Percentiles rank a stretch among this genome's conserved stretches.
phyloP scores from a whole-genome alignment of 2,888 invertebrate genomes.

The Drosophila anomalipes region DNA sequence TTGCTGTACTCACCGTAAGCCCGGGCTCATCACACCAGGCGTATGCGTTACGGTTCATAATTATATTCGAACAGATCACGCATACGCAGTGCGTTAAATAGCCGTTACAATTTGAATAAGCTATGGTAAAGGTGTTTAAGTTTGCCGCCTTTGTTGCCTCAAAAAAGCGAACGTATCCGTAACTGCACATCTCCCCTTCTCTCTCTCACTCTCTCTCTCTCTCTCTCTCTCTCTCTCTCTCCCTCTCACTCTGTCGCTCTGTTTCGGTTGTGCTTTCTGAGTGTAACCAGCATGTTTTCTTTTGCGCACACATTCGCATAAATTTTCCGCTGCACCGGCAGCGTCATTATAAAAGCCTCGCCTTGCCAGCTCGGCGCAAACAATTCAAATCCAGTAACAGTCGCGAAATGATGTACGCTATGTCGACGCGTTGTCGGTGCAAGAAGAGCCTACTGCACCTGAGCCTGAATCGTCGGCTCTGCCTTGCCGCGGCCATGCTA shows the following conservation, averaged over 20 bases:
- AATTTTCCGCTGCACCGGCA: slow-evolving; percentile 76
- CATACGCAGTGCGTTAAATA: slow-evolving; percentile 67
- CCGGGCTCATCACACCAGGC: slow-evolving; percentile 35
- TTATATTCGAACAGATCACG: slow-evolving; percentile 60
- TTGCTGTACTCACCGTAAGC: not conserved
- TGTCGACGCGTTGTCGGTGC: slow-evolving; percentile 53
- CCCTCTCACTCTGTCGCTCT: not conserved
- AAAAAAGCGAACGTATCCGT: slow-evolving; percentile 51
- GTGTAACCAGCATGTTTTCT: slow-evolving; percentile 54
- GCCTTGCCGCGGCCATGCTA: slow-evolving; percentile 65
- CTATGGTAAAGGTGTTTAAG: slow-evolving; percentile 31
- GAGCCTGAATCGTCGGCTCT: slow-evolving; percentile 62
- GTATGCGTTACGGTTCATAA: slow-evolving; percentile 50
- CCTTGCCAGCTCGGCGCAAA: slow-evolving; percentile 78
- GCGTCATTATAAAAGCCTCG: slow-evolving; percentile 84
- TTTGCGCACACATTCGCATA: slow-evolving; percentile 71
- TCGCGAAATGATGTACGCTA: slow-evolving; percentile 84
- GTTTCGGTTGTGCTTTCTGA: slow-evolving; percentile 10
- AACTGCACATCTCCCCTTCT: slow-evolving; percentile 26
- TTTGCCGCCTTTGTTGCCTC: slow-evolving; percentile 30
- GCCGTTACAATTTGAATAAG: slow-evolving; percentile 72
- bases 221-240: not conserved
- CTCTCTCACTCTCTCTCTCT: slow-evolving; percentile 1
- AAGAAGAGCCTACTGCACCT: slow-evolving; percentile 12
- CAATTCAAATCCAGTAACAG: slow-evolving; percentile 84